Conservation (phyloP, 2,888 invertebrate species). For the Drosophila merina region DNA sequence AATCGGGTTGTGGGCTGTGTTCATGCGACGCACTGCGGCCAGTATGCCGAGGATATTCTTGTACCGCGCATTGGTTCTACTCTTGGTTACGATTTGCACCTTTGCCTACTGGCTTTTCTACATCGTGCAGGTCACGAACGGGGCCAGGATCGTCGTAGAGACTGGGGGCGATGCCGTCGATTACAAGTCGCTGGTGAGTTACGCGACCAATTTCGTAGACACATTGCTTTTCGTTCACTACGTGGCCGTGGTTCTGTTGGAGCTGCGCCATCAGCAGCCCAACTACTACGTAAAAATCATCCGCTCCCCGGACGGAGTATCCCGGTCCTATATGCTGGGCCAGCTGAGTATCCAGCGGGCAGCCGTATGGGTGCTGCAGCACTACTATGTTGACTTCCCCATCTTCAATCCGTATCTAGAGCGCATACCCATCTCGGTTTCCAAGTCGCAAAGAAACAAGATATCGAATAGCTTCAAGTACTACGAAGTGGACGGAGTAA, state of each 20-base stretch:
- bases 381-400: slow-evolving; percentile 97
- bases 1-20: slow-evolving; percentile 96
- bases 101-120: slow-evolving; percentile 99
- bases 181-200: slow-evolving; percentile 95
- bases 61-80: slow-evolving; percentile 94
- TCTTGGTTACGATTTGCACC: slow-evolving; percentile 94
- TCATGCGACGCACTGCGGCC: slow-evolving; percentile 92
- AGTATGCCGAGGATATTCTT: slow-evolving; percentile 96
- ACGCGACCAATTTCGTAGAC: slow-evolving; percentile 96
- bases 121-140: slow-evolving; percentile 93
- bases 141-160: slow-evolving; percentile 91
- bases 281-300: slow-evolving; percentile 95
- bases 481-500: slow-evolving; percentile 97
- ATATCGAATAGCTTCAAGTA: slow-evolving; percentile 94
- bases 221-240: slow-evolving; percentile 97
- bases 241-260: slow-evolving; percentile 95
- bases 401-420: slow-evolving; percentile 98
- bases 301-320: slow-evolving; percentile 97
- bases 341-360: slow-evolving; percentile 97
- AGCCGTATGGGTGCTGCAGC: slow-evolving; percentile 96
- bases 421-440: slow-evolving; percentile 93
- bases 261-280: slow-evolving; percentile 95
- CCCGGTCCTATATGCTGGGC: slow-evolving; percentile 93
- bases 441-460: slow-evolving; percentile 91
- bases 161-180: slow-evolving; percentile 90